These are phyloP conservation scores for Perca flavescens DNA, from an alignment of 2,113 vertebrate genomes.

Conservation along the genomic window DNA sequence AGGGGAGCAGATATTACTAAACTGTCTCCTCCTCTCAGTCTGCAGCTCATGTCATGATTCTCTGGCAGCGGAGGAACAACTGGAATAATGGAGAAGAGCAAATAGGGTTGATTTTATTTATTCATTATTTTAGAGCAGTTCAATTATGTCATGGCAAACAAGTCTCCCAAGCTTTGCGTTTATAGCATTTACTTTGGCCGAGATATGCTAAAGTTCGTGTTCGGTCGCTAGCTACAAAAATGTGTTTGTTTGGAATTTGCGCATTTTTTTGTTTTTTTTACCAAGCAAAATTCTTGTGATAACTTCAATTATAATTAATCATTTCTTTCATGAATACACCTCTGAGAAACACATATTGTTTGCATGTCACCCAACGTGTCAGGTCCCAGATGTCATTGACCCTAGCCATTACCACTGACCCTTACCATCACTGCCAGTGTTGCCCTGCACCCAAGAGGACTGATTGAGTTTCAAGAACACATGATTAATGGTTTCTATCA, in stretches of 20 bases:
- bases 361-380: slow-evolving; percentile 6
- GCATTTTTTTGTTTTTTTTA: too few relatives aligned
- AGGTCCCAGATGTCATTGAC: slow-evolving; percentile 15
- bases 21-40: slow-evolving; percentile 53
- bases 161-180: rapidly evolving
- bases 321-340: background rate
- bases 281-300: too few relatives aligned
- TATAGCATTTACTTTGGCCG: too few relatives aligned
- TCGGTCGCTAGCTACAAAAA: too few relatives aligned
- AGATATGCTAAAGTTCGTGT: too few relatives aligned
- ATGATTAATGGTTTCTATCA: slow-evolving; percentile 39
- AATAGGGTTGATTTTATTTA: slow-evolving; percentile 17
- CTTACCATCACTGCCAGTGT: background rate
- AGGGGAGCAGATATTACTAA: slow-evolving; percentile 60
- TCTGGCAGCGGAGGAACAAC: slow-evolving; percentile 11
- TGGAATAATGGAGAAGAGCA: slow-evolving; percentile 31
- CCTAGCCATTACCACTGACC: background rate
- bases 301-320: background rate
- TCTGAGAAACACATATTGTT: slow-evolving; percentile 9
- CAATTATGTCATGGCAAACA: background rate
- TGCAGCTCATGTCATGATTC: slow-evolving; percentile 33
- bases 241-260: too few relatives aligned
- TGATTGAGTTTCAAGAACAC: slow-evolving; percentile 4
- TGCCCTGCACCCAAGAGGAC: background rate
- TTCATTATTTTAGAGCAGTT: slow-evolving; percentile 5